Evolutionary conservation across 2,797 vertebrate genomes (phyloP), one percentile per base, ranked within the genome.

Genomic region (Sebastes iracundus): DNA sequence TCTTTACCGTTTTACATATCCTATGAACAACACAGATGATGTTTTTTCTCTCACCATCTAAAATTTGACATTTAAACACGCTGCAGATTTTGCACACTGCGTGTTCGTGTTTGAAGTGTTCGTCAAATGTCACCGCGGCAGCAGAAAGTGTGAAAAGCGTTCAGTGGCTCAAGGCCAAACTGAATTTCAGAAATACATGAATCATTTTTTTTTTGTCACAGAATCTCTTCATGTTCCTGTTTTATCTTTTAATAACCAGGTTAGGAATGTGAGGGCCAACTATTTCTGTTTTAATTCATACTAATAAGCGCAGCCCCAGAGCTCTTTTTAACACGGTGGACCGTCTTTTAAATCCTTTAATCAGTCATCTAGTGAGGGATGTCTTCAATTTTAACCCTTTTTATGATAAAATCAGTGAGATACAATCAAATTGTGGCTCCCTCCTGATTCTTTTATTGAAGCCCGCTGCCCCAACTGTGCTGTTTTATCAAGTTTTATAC

Each of bases 41-140:
- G 5, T 3, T 64, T 59, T 63, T 22, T 46, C 11, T 23, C 27
- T 55, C 33, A 42, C 56, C 14, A 11, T 60, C 22, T 62, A 20
- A 13, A 72, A 35, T 23, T 20, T 79, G 84, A 85, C 64, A 76
- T 90, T 90, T 88, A 68, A 33, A 83, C 55, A 22, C 11, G 11
- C 13, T 13, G 58, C 46, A 72, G 8, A 38, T 65, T 81, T 80
- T 56, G 10, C 13, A 12, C 30, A 27, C 33, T 10, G 22, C 2
- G 1, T 38, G 59, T 25, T 25, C 25, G 25, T 25, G 25, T 25
- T 25, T 25, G 25, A 25, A 25, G 18, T 49, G 63, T 6, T 83
- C 4, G 1, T 79, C 60, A 83, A 76, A 88, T 80, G 75, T 78
- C 75, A 72, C 64, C 80, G 58, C 13, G 42, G 9, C 63, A 42